A percentile compares a stretch with the other conserved stretches of the same genome.
Evolutionary conservation across 2,888 invertebrate species (phyloP).

Genomic region (Aelia acuminata): DNA sequence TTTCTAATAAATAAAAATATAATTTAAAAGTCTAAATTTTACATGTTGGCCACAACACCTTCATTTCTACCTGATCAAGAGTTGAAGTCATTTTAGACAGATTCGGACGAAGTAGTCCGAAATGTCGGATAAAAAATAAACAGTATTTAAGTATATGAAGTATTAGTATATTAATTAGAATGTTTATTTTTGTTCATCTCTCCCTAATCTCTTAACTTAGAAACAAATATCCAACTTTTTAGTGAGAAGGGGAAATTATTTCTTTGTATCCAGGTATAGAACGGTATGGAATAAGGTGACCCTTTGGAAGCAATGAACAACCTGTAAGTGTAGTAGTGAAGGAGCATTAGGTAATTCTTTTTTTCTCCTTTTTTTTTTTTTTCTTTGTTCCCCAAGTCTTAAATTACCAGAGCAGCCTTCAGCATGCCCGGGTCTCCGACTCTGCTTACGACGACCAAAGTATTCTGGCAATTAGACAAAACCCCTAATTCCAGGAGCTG

Average conservation of each 20-base stretch:
- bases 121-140: too few relatives aligned
- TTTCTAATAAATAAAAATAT: too few relatives aligned
- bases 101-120: too few relatives aligned
- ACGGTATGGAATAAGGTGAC: background rate
- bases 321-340: conserved; percentile 18
- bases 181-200: too few relatives aligned
- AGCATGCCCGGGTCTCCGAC: background rate
- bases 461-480: conserved; percentile 58
- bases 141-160: too few relatives aligned
- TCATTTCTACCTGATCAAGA: too few relatives aligned
- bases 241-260: background rate
- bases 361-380: background rate
- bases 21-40: too few relatives aligned
- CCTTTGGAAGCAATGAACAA: background rate
- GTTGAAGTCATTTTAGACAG: too few relatives aligned
- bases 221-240: background rate
- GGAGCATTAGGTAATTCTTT: background rate
- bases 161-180: too few relatives aligned
- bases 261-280: background rate
- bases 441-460: conserved; percentile 53
- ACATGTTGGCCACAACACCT: too few relatives aligned
- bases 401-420: conserved; percentile 26
- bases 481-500: conserved; percentile 53
- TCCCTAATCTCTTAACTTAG: too few relatives aligned
- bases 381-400: background rate